A percentile compares a stretch with the other conserved stretches of the same genome.
phyloP scores from a whole-genome alignment of 2,113 vertebrate species.

The Amblyornis subalaris region DNA sequence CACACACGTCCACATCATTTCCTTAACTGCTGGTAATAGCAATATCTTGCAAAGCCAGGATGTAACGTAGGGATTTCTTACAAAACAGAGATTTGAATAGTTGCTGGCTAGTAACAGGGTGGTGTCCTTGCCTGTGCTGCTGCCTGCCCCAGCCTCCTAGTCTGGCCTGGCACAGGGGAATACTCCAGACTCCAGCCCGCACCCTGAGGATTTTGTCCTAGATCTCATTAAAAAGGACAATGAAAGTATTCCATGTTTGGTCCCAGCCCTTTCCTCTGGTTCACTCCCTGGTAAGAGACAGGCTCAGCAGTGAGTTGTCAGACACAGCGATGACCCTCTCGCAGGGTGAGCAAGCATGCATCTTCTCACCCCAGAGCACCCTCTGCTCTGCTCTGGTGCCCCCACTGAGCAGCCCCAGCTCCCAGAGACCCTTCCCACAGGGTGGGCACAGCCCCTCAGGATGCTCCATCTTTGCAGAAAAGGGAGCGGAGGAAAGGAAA shows the following conservation, averaged over 20 bases:
- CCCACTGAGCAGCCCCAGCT: neutral
- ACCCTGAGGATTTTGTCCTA: neutral
- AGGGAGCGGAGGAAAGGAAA: rapidly evolving
- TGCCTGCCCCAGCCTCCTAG: neutral
- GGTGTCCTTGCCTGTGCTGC: neutral
- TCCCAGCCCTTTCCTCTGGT: neutral
- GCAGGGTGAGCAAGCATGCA: rapidly evolving
- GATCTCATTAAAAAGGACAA: neutral
- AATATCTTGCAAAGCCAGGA: neutral
- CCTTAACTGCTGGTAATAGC: neutral
- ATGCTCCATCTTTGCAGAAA: neutral
- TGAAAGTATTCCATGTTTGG: rapidly evolving
- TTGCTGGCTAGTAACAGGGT: neutral
- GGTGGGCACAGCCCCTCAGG: rapidly evolving
- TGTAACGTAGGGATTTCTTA: neutral
- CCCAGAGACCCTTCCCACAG: no score
- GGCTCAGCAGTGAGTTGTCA: neutral
- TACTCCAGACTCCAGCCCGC: neutral
- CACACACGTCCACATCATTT: rapidly evolving
- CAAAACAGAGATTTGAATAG: neutral
- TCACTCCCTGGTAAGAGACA: neutral
- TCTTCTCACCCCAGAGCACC: neutral
- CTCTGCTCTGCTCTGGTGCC: neutral
- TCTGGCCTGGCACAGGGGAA: neutral
- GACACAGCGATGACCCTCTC: rapidly evolving